Percentiles rank a stretch among this genome's conserved stretches.
Conservation (phyloP, 2,797 vertebrate species). For the Merluccius polli region DNA sequence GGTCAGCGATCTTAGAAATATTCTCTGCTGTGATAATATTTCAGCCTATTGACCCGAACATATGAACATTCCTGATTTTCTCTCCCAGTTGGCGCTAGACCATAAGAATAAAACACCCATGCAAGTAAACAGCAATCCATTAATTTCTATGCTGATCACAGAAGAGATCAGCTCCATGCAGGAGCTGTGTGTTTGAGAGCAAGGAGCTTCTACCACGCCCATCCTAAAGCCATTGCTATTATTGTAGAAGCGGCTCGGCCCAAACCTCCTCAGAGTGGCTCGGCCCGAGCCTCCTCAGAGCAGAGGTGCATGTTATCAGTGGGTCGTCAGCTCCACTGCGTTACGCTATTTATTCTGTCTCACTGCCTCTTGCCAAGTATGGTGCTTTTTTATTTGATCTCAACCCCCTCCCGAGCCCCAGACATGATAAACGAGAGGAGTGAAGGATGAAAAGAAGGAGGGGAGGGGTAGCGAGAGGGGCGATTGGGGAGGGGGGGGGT, state of each 20-base stretch:
- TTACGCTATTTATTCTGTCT: constrained; percentile 55
- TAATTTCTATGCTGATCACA: neutral
- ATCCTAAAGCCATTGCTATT: neutral
- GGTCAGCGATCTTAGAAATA: neutral
- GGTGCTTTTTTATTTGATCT: constrained; percentile 38
- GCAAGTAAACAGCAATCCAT: neutral
- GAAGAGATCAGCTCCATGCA: neutral
- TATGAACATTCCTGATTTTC: neutral
- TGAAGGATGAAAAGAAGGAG: constrained; percentile 45
- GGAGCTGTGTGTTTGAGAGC: neutral
- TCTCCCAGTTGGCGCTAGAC: neutral
- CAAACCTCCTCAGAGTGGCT: neutral
- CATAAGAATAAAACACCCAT: neutral
- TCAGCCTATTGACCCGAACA: neutral
- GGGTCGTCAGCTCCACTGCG: constrained; percentile 33
- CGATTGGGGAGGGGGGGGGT: neutral
- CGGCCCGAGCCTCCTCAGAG: neutral
- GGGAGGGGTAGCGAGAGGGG: neutral
- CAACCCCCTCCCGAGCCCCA: constrained; percentile 25
- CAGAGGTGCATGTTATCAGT: constrained; percentile 33
- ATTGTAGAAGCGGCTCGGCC: neutral
- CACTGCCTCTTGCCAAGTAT: constrained; percentile 40
- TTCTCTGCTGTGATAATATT: neutral
- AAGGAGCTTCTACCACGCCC: neutral
- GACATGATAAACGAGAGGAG: constrained; percentile 57